Evolutionary conservation across 2,888 invertebrate species (phyloP), one percentile per base, ranked within the genome.

Genomic region (Torymus aiolomorphi): DNA sequence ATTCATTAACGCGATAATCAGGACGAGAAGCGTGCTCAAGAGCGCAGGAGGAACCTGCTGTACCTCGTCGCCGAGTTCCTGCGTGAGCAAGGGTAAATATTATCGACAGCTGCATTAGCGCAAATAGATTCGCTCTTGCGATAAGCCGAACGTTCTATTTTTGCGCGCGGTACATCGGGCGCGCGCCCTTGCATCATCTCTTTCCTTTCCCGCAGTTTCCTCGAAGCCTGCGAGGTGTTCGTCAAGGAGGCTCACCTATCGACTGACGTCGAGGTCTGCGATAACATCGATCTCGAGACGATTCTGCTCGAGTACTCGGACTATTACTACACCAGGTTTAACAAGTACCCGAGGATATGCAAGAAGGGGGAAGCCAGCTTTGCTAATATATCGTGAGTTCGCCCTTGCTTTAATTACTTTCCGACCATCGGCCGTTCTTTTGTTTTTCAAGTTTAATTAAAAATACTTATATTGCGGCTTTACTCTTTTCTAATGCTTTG

Each of bases 291-390:
- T 89, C 91, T 98, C 87, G 96, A 96, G 83, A 95, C 95, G 61
- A 95, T 98, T 83, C 91, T 98, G 78, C 94, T 96, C 92, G 97
- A 98, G 86, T 98, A 96, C 90, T 95, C 95, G 87, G 95, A 95
- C 83, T 98, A 96, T 90, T 97, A 96, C 89, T 93, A 94, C 86
- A 92, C 96, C 62, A 94, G 96, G 86, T 98, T 97, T 91, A 95
- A 96, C 89, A 96, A 95, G 89, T 94, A 95, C 88, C 97, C 98
- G 0, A 95, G 94, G 90, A 94, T 98, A 84, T 93, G 95, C 71
- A 95, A 94, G 85, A 93, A 92, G 85, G 87, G 91, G 49, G 92
- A 91, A 52, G 63, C 82, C 54, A 83, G 80, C 65, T 67, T 80
- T 56, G 59, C 42, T 4, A 80, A 61, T 63, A 16, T 51, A 10